phyloP scores from a whole-genome alignment of 2,113 vertebrate species.

The Halcyon malimbica region DNA sequence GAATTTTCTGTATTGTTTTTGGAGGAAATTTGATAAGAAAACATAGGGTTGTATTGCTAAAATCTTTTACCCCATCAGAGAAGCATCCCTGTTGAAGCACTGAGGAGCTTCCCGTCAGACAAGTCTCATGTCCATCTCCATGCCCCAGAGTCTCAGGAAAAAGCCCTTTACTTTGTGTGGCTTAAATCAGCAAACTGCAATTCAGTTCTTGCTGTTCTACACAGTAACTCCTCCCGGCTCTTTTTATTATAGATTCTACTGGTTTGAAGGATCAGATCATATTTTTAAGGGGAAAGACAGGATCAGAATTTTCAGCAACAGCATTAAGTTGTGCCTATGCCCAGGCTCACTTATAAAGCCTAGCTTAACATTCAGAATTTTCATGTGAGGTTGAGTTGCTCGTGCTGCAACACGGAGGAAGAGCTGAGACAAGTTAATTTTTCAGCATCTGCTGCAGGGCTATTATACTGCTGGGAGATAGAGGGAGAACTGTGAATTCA shows the following conservation, averaged over 20 bases:
- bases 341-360: neutral
- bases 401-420: neutral
- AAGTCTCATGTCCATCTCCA: neutral
- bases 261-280: neutral
- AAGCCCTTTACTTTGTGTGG: neutral
- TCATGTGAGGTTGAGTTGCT: neutral
- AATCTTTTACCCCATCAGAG: neutral
- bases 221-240: neutral
- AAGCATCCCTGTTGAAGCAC: neutral
- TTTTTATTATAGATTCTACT: neutral
- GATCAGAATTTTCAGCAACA: neutral
- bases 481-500: neutral
- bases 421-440: neutral
- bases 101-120: neutral
- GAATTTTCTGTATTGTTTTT: neutral
- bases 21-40: neutral
- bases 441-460: neutral
- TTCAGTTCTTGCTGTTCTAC: neutral
- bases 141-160: neutral
- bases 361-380: neutral
- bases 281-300: neutral
- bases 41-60: neutral
- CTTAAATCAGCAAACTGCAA: neutral
- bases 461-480: neutral
- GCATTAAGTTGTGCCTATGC: neutral